Evolutionary conservation across 1,140 invertebrate genomes (phyloP), one percentile per base, ranked within the genome.

Genomic region (Littorina saxatilis): DNA sequence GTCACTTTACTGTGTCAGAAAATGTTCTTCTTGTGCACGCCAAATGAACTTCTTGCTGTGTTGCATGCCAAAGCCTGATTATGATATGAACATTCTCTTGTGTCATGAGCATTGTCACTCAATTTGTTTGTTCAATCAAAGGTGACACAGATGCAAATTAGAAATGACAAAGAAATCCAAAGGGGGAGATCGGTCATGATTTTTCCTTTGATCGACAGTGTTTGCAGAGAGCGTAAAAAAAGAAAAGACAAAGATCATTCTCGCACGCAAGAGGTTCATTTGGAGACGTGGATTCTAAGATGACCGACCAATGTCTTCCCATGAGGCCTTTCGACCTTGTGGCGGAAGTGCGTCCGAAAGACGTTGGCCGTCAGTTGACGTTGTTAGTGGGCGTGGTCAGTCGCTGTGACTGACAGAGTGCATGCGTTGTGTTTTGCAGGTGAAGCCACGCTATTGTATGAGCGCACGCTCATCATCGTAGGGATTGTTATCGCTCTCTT

Each of bases 401-500:
- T 68, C 66, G 20, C 4, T n/a, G 15, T 37, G 66, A 15, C 66
- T 68, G 66, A 68, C 66, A 17, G 23, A 39, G 37, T 37, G 74
- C 76, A 78, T 78, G 76, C 76, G 39, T 80, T 80, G 27, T 80
- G 47, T 80, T 80, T 70, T 84, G 66, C 80, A 84, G 83, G 77
- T 68, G 80, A 85, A 75, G 81, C 84, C 35, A 80, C 72, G 43
- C 72, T 85, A 29, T 52, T 73, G 52, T 80, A 61, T 82, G 80
- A 82, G 47, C 81, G 84, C 47, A 82, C 78, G 66, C 63, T 85
- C 43, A 85, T 85, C 81, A 82, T 81, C 79, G 63, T 85, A 40
- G 84, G 84, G 78, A 82, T 85, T 81, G 81, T 82, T 66, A 82
- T 85, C 43, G 81, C 84, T 61, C 32, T 82, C 66, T 75, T 85